Conservation (phyloP, 2,888 invertebrate species). For the Lasioglossum marginatum region DNA sequence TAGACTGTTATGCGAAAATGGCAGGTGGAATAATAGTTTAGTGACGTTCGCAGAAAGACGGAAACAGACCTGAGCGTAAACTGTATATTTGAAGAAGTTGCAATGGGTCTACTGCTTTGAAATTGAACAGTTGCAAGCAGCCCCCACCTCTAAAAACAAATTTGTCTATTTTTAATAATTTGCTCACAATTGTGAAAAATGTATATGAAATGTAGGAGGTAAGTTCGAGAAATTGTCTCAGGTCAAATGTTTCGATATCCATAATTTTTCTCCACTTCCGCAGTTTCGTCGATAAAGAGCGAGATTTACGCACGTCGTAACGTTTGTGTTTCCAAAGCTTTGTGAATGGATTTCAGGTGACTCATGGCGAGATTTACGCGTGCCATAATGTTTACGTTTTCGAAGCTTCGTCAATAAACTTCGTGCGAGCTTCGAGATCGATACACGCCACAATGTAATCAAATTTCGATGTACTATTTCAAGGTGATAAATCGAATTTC, state of each 20-base stretch:
- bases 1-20: not conserved
- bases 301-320: not conserved
- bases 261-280: not conserved
- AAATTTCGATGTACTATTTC: no score
- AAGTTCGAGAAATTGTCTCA: no score
- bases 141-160: no score
- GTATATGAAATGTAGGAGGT: no score
- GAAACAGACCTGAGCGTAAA: no score
- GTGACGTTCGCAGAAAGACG: no score
- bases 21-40: not conserved
- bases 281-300: not conserved
- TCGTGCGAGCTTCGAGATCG: not conserved
- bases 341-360: not conserved
- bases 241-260: not conserved
- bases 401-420: not conserved
- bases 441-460: no score
- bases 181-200: no score
- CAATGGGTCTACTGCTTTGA: no score
- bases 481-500: no score
- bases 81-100: not conserved
- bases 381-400: not conserved
- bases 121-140: no score
- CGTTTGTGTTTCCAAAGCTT: not conserved
- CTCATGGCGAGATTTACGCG: not conserved
- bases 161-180: no score